phyloP scores from a whole-genome alignment of 2,113 vertebrate species.

The Catharus bicknelli region DNA sequence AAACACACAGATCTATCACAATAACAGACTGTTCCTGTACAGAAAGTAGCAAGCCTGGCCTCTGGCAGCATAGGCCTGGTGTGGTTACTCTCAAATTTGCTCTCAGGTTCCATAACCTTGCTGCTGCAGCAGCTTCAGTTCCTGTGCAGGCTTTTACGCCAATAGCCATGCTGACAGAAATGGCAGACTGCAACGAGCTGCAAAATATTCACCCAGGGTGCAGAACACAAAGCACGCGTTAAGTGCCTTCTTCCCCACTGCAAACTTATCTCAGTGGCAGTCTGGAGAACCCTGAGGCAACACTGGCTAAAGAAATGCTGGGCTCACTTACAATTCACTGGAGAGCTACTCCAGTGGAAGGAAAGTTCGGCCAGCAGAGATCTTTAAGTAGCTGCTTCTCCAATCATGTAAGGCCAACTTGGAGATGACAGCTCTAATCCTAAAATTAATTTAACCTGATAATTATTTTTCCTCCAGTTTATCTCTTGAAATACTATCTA shows the following conservation, averaged over 20 bases:
- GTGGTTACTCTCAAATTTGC: not conserved
- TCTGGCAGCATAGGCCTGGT: not conserved
- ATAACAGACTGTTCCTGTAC: not conserved
- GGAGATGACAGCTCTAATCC: not conserved
- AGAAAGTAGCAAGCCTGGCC: not conserved
- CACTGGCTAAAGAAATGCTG: not conserved
- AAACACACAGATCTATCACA: too few species aligned
- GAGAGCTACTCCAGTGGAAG: not conserved
- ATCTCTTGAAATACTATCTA: not conserved
- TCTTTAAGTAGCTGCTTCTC: not conserved
- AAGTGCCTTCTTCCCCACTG: not conserved
- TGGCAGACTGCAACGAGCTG: rapidly evolving
- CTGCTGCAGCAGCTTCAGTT: rapidly evolving
- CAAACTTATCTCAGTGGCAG: not conserved
- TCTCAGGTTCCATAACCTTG: not conserved
- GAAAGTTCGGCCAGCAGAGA: not conserved
- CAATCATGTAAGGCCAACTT: not conserved
- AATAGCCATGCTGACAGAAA: not conserved
- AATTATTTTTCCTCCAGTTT: not conserved
- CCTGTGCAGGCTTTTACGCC: not conserved
- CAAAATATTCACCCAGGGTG: not conserved
- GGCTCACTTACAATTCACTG: not conserved
- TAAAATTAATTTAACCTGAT: not conserved
- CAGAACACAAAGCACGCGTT: not conserved
- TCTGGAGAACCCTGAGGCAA: not conserved